A percentile compares a stretch with the other conserved stretches of the same genome.
These are phyloP conservation scores for Astropecten irregularis DNA, from an alignment of 53 echinoderm and acorn worm genomes.

Conservation along the genomic window DNA sequence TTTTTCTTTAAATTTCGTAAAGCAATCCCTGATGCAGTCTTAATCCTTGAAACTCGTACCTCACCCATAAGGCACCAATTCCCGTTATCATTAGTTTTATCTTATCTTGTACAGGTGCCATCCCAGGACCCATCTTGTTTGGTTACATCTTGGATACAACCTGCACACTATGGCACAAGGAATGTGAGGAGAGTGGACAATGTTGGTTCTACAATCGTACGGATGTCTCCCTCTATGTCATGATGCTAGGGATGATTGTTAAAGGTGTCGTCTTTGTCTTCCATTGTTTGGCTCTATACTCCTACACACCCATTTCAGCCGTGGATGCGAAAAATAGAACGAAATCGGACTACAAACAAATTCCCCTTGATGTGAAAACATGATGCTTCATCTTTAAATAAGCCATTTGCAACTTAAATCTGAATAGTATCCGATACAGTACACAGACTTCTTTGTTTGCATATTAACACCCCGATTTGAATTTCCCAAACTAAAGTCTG, in stretches of 20 bases:
- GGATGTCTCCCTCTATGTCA: slow-evolving; percentile 31
- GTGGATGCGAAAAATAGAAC: neutral
- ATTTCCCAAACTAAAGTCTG: too few relatives aligned
- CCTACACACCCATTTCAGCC: slow-evolving; percentile 17
- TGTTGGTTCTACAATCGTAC: slow-evolving; percentile 58
- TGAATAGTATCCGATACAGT: too few relatives aligned
- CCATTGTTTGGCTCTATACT: slow-evolving; percentile 14
- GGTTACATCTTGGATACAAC: slow-evolving; percentile 42
- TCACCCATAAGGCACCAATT: too few relatives aligned
- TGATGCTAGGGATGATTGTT: slow-evolving; percentile 32
- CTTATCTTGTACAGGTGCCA: slow-evolving; percentile 24
- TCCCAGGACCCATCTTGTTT: slow-evolving; percentile 53
- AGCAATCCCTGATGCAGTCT: too few relatives aligned
- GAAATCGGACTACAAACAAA: neutral
- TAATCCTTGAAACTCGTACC: too few relatives aligned
- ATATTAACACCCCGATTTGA: too few relatives aligned
- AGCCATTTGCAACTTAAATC: too few relatives aligned
- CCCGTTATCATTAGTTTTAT: too few relatives aligned
- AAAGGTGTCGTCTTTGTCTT: slow-evolving; percentile 31
- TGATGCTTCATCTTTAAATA: slow-evolving; percentile 4
- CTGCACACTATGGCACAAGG: slow-evolving; percentile 57
- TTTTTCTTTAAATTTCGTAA: too few relatives aligned
- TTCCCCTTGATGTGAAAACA: neutral
- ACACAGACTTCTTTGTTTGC: too few relatives aligned
- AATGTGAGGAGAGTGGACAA: slow-evolving; percentile 44